Evolutionary conservation across 2,888 invertebrate species (phyloP).

Genomic region (Chironomus riparius): DNA sequence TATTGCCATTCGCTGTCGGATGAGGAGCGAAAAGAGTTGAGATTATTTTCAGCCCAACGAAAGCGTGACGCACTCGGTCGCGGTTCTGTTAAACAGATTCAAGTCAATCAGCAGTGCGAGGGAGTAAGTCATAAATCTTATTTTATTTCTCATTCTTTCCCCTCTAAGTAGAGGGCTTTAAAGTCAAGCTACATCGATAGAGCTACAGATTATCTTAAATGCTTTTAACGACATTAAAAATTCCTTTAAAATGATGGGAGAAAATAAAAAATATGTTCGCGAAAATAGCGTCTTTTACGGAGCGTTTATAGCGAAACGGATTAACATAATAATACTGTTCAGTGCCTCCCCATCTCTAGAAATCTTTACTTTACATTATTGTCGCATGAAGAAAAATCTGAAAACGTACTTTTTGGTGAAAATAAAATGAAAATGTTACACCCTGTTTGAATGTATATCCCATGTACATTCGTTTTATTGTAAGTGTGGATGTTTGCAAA

Average conservation of each 20-base stretch:
- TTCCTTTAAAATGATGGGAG: background rate
- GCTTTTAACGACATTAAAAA: constrained; percentile 26
- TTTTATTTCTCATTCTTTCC: background rate
- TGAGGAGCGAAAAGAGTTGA: constrained; percentile 87
- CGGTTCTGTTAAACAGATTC: constrained; percentile 78
- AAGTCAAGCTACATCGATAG: background rate
- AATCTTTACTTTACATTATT: background rate
- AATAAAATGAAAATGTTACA: constrained; percentile 2
- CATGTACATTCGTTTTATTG: too few species aligned
- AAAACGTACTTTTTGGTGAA: background rate
- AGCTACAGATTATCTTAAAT: constrained; percentile 24
- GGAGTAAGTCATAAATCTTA: constrained; percentile 53
- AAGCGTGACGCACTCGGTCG: constrained; percentile 92
- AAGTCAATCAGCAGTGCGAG: constrained; percentile 63
- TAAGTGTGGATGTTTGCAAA: background rate
- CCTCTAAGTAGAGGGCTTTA: background rate
- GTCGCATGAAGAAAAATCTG: background rate
- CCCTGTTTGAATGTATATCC: constrained; percentile 13
- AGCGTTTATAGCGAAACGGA: constrained; percentile 7
- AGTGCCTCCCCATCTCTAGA: background rate
- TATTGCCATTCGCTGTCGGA: constrained; percentile 92
- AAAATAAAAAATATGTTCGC: constrained; percentile 24
- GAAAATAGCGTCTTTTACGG: constrained; percentile 2
- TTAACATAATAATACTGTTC: constrained; percentile 24
- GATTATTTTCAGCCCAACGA: constrained; percentile 86